Evolutionary conservation across 1,140 invertebrate genomes (phyloP).

Genomic region (Helicoverpa zea): DNA sequence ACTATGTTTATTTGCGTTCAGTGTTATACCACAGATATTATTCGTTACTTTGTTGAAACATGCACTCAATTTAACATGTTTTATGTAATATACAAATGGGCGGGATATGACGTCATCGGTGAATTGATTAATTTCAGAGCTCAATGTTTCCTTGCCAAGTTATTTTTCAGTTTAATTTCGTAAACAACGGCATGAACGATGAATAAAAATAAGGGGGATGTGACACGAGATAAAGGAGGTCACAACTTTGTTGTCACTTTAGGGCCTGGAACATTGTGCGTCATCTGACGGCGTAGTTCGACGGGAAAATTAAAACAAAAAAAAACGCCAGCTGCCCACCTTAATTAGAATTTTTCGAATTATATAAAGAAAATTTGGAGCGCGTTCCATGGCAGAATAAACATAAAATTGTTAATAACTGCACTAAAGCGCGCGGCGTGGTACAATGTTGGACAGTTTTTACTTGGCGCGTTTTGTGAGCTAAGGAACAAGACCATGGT

Average conservation of each 20-base stretch:
- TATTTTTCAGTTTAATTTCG: constrained; percentile 44
- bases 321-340: constrained; percentile 73
- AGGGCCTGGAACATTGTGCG: constrained; percentile 70
- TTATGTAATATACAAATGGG: background rate
- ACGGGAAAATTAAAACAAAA: constrained; percentile 82
- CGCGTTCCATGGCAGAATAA: constrained; percentile 32
- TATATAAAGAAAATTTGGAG: constrained; percentile 58
- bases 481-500: background rate
- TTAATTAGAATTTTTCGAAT: constrained; percentile 85
- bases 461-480: background rate
- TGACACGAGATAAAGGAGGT: constrained; percentile 61
- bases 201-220: constrained; percentile 56
- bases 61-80: background rate
- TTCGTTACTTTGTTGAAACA: constrained; percentile 19
- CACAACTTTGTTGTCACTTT: constrained; percentile 67
- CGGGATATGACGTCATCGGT: constrained; percentile 8
- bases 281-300: constrained; percentile 80
- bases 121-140: constrained; percentile 10
- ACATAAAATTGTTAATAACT: constrained; percentile 52
- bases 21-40: constrained; percentile 30
- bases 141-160: background rate
- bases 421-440: constrained; percentile 35
- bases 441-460: constrained; percentile 36
- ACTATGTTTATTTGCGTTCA: constrained; percentile 44
- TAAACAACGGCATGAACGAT: constrained; percentile 38